These are phyloP conservation scores for Isaurus tuberculatus DNA, from an alignment of 92 coral and sea anemone genomes.

Conservation along the genomic window DNA sequence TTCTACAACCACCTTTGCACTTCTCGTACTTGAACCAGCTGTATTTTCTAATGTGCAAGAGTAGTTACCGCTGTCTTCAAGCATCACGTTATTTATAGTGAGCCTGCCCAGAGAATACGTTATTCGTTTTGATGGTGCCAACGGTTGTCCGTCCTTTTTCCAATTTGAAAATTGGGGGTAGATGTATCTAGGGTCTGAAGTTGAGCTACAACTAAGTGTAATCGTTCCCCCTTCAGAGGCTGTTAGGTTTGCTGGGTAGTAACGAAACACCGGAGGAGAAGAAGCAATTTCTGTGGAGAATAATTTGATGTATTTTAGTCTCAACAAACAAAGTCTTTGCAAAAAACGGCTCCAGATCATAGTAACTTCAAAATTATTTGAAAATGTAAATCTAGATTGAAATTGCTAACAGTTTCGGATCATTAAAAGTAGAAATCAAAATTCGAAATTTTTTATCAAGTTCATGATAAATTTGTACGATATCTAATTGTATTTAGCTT, in stretches of 20 bases:
- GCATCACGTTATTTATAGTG: conserved; percentile 47
- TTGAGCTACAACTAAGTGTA: conserved; percentile 55
- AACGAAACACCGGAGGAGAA: background rate
- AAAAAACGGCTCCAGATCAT: no score
- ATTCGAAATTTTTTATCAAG: no score
- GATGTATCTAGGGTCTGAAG: conserved; percentile 3
- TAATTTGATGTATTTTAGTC: background rate
- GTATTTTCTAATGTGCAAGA: conserved; percentile 71
- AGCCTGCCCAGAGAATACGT: conserved; percentile 53
- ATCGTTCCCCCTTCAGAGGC: conserved; percentile 56
- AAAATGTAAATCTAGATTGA: no score
- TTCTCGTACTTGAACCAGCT: conserved; percentile 66
- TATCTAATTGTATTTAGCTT: no score
- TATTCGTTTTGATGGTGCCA: background rate
- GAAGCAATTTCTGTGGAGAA: conserved; percentile 57
- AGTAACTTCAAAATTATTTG: no score
- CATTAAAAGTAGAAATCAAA: no score
- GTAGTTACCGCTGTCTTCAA: conserved; percentile 81
- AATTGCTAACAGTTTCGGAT: no score
- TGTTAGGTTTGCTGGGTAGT: conserved; percentile 40
- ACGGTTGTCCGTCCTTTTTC: conserved; percentile 82
- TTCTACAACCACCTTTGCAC: conserved; percentile 61
- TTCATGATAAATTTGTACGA: no score
- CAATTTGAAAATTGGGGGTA: conserved; percentile 64
- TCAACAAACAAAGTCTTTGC: no score